Evolutionary conservation across 2,113 vertebrate genomes (phyloP).

Genomic region (Lophotis ruficrista): DNA sequence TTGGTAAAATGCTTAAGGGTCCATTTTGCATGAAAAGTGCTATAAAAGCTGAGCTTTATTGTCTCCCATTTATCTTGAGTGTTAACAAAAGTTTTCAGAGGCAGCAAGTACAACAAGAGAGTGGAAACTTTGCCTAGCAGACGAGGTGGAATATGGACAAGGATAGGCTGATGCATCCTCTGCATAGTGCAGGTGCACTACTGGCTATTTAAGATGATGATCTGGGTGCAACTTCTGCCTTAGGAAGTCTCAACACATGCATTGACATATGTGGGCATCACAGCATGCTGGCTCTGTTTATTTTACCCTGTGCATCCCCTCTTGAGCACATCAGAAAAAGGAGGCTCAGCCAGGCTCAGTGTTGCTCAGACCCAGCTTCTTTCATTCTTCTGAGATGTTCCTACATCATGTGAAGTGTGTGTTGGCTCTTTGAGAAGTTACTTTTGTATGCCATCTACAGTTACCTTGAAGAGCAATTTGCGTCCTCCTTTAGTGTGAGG

Average conservation of each 20-base stretch:
- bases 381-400: background rate
- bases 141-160: background rate
- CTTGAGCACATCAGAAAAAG: background rate
- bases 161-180: background rate
- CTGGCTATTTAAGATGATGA: background rate
- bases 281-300: background rate
- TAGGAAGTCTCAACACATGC: background rate
- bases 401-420: background rate
- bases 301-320: background rate
- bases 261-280: background rate
- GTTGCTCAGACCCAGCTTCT: background rate
- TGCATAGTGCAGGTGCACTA: background rate
- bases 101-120: background rate
- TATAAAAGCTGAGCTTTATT: constrained; percentile 51
- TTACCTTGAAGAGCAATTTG: background rate
- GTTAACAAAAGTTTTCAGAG: constrained; percentile 28
- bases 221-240: background rate
- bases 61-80: constrained; percentile 37
- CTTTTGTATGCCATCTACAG: background rate
- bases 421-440: background rate
- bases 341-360: background rate
- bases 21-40: constrained; percentile 19
- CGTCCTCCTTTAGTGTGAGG: background rate
- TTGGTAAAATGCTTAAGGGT: constrained; percentile 17
- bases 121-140: background rate